Conservation (phyloP, 92 coral and sea anemone species). For the Parazoanthus atlanticus region DNA sequence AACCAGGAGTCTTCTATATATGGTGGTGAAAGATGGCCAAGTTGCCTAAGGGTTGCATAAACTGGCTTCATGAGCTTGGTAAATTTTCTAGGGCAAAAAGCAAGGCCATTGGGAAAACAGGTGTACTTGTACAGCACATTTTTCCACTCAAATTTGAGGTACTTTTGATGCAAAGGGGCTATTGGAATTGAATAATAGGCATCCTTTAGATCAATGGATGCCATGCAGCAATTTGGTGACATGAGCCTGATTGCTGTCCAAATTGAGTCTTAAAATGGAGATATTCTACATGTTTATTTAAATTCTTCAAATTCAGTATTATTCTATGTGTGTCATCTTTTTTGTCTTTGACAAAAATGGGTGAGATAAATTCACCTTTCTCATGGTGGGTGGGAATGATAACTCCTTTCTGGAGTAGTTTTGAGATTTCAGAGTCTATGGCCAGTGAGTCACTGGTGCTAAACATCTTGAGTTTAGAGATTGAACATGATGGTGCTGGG, state of each 20-base stretch:
- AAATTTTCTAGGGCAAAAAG: background rate
- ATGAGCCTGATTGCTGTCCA: background rate
- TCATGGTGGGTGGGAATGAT: background rate
- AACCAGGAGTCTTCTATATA: background rate
- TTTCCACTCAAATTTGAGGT: too few relatives aligned
- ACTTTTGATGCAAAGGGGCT: too few relatives aligned
- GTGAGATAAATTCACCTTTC: slow-evolving; percentile 26
- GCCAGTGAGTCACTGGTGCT: background rate
- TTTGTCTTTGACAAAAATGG: slow-evolving; percentile 4
- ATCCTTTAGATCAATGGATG: background rate
- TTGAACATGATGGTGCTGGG: background rate
- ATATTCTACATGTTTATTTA: background rate
- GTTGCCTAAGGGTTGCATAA: background rate
- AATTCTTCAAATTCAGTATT: background rate
- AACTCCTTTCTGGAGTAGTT: background rate
- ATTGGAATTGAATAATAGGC: background rate
- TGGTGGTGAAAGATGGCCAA: background rate
- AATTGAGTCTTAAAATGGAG: background rate
- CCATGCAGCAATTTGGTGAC: background rate
- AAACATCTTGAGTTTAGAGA: background rate
- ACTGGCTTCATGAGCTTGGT: background rate
- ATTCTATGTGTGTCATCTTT: slow-evolving; percentile 22
- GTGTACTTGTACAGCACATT: background rate
- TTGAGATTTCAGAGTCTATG: background rate
- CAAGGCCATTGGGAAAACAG: background rate